These are phyloP conservation scores for Ctenomys sociabilis DNA, from an alignment of 2,113 vertebrate species.

Conservation along the genomic window DNA sequence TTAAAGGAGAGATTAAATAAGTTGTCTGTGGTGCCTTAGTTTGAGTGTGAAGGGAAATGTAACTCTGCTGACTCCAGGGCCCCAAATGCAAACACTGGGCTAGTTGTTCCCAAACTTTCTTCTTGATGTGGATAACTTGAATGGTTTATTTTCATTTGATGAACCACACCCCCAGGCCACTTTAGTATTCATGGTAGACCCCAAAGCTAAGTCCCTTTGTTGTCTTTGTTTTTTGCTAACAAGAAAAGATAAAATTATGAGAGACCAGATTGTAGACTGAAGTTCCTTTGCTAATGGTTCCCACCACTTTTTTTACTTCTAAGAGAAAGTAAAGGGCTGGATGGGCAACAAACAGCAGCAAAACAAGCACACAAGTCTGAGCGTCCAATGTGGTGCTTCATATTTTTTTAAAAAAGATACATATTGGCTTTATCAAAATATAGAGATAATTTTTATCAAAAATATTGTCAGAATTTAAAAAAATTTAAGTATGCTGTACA, in stretches of 20 bases:
- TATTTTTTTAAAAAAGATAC: background rate
- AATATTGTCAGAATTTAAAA: conserved; percentile 6
- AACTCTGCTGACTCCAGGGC: conserved; percentile 78
- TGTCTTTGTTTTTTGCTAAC: conserved; percentile 80
- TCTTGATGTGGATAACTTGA: conserved; percentile 80
- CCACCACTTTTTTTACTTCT: conserved; percentile 74
- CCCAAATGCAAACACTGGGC: conserved; percentile 78
- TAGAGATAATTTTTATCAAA: conserved; percentile 42
- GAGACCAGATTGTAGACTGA: conserved; percentile 76
- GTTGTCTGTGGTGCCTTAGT: conserved; percentile 57
- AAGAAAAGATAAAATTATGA: conserved; percentile 82
- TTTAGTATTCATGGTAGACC: conserved; percentile 80
- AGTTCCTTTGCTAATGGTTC: conserved; percentile 72
- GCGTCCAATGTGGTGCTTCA: background rate
- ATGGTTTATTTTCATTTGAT: conserved; percentile 82
- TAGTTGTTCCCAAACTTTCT: conserved; percentile 83
- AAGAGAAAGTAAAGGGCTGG: conserved; percentile 66
- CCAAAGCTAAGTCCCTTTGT: conserved; percentile 78
- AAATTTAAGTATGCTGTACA: background rate
- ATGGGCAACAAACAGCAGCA: conserved; percentile 57
- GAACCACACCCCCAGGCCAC: conserved; percentile 77
- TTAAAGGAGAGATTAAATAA: conserved; percentile 59
- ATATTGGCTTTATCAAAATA: conserved; percentile 21
- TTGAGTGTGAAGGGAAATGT: conserved; percentile 64
- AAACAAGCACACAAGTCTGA: conserved; percentile 70